Percentiles rank a stretch among this genome's conserved stretches.
Evolutionary conservation across 2,113 vertebrate species (phyloP).

Genomic region (Austrofundulus limnaeus): DNA sequence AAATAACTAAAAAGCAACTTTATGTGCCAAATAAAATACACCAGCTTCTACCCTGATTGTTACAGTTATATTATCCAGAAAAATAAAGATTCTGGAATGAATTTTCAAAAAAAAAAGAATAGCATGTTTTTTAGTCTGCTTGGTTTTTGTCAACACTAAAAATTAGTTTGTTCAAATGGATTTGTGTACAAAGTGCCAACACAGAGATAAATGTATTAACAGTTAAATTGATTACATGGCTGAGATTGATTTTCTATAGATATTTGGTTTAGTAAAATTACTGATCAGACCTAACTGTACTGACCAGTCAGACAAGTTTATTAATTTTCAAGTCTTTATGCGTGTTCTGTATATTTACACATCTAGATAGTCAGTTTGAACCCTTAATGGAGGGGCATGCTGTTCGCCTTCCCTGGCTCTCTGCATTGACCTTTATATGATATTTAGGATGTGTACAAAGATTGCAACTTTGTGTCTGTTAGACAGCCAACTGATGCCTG

Average conservation of each 20-base stretch:
- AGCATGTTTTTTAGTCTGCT: too few species aligned
- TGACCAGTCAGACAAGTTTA: background rate
- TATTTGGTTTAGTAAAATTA: background rate
- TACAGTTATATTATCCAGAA: too few species aligned
- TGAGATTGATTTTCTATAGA: background rate
- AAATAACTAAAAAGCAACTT: too few species aligned
- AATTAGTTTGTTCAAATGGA: too few species aligned
- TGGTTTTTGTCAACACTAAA: too few species aligned
- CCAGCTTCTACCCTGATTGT: too few species aligned
- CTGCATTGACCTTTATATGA: constrained; percentile 59
- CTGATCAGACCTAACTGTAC: background rate
- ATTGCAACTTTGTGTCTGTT: constrained; percentile 42
- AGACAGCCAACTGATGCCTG: constrained; percentile 58
- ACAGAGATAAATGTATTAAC: background rate
- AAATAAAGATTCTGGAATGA: too few species aligned
- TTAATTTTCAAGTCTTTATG: background rate
- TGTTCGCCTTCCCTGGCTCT: constrained; percentile 30
- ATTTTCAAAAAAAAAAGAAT: too few species aligned
- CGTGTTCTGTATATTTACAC: background rate
- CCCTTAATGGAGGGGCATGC: constrained; percentile 18
- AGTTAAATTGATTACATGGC: too few species aligned
- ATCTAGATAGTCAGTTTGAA: constrained; percentile 13
- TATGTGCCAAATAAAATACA: too few species aligned
- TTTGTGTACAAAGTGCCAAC: background rate
- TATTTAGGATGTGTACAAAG: constrained; percentile 54